These are phyloP conservation scores for Orbicella faveolata DNA, from an alignment of 64 coral and sea anemone species.

Conservation along the genomic window DNA sequence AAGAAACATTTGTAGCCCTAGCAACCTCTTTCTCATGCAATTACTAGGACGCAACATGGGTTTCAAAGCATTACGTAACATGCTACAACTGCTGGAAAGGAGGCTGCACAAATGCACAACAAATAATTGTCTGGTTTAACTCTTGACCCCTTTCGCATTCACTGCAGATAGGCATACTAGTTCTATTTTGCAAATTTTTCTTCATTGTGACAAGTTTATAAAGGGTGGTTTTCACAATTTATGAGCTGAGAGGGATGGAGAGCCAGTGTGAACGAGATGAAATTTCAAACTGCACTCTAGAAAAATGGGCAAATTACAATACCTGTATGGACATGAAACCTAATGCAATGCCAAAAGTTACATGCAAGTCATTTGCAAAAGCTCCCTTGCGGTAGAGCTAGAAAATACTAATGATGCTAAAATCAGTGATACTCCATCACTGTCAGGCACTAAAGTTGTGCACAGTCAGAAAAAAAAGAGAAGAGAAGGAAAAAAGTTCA, in stretches of 20 bases:
- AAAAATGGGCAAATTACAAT: conserved; percentile 26
- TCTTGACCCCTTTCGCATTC: background rate
- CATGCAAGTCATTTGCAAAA: conserved; percentile 3
- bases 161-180: background rate
- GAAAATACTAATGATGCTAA: conserved; percentile 6
- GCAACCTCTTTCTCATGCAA: conserved; percentile 49
- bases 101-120: no score
- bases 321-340: background rate
- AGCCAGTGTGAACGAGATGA: conserved; percentile 25
- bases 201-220: conserved; percentile 29
- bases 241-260: conserved; percentile 28
- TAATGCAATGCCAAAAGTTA: conserved; percentile 4
- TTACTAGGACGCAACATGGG: conserved; percentile 51
- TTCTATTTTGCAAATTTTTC: background rate
- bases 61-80: no score
- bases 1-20: conserved; percentile 56
- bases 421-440: background rate
- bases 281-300: background rate
- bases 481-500: no score
- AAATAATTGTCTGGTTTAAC: no score
- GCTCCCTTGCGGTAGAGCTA: background rate
- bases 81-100: no score
- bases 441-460: conserved; percentile 10
- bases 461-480: conserved; percentile 10
- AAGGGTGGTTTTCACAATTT: conserved; percentile 30